These are phyloP conservation scores for Pararge aegeria DNA, from an alignment of 1,140 invertebrate species.

Conservation along the genomic window DNA sequence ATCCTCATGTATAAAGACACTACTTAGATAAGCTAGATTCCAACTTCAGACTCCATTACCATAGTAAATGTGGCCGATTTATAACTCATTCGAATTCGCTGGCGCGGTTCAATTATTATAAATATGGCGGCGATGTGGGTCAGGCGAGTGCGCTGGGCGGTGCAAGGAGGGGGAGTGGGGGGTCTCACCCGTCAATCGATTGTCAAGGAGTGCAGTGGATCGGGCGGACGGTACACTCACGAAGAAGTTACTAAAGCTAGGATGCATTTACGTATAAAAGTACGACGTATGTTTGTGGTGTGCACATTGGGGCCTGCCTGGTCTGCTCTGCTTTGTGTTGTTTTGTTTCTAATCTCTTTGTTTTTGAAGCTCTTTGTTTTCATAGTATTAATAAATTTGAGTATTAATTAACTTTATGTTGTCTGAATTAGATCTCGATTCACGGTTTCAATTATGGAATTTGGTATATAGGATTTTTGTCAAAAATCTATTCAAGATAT, in stretches of 20 bases:
- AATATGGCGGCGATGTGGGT: conserved; percentile 76
- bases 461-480: no score
- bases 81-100: conserved; percentile 63
- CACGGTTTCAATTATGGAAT: no score
- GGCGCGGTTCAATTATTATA: conserved; percentile 76
- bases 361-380: background rate
- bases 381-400: background rate
- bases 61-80: conserved; percentile 60
- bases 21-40: conserved; percentile 29
- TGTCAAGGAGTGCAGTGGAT: conserved; percentile 71
- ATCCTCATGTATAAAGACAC: conserved; percentile 18
- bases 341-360: conserved; percentile 4
- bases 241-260: conserved; percentile 42
- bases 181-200: conserved; percentile 77
- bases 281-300: conserved; percentile 4
- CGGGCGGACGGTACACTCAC: conserved; percentile 42
- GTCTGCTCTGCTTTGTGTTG: background rate
- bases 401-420: no score
- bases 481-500: no score
- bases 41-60: conserved; percentile 41
- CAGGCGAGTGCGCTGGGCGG: conserved; percentile 50
- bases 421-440: no score
- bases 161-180: conserved; percentile 40
- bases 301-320: background rate
- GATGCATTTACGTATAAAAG: conserved; percentile 40